Evolutionary conservation across 2,113 vertebrate species (phyloP).

Genomic region (Cebus imitator): DNA sequence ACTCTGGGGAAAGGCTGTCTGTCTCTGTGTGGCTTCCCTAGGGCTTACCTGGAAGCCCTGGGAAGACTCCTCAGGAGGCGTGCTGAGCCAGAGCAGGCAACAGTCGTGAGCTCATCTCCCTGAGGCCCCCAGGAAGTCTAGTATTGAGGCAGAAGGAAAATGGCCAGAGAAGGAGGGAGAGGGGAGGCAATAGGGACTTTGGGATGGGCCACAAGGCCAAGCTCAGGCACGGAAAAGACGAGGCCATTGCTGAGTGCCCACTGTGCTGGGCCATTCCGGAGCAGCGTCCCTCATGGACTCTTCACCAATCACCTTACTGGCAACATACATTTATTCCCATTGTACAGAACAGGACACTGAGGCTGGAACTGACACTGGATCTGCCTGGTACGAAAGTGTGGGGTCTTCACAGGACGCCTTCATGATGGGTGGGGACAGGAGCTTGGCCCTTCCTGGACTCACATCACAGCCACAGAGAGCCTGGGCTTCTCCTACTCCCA

Average conservation of each 20-base stretch:
- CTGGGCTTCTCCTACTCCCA: no score
- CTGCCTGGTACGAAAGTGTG: no score
- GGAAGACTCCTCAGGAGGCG: slow-evolving; percentile 39
- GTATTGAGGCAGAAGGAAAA: slow-evolving; percentile 3
- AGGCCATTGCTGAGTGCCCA: neutral
- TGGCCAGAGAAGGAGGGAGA: neutral
- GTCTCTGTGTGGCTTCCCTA: slow-evolving; percentile 34
- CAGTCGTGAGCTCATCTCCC: neutral
- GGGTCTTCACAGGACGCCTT: no score
- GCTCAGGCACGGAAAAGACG: neutral
- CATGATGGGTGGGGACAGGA: no score
- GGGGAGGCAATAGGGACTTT: neutral
- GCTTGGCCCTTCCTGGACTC: no score
- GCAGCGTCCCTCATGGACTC: neutral
- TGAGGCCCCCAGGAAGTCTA: slow-evolving; percentile 12
- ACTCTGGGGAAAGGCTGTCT: slow-evolving; percentile 61
- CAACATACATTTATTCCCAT: neutral
- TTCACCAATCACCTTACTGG: neutral
- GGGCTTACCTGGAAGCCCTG: slow-evolving; percentile 43
- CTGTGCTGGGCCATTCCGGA: neutral
- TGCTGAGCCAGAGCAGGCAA: slow-evolving; percentile 47
- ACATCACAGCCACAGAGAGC: no score
- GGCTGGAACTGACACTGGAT: no score
- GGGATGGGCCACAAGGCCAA: neutral
- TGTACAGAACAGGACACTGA: no score